Base-by-base conservation (phyloP, 1,140 invertebrate genomes). In the Rhopalosiphum padi region DNA sequence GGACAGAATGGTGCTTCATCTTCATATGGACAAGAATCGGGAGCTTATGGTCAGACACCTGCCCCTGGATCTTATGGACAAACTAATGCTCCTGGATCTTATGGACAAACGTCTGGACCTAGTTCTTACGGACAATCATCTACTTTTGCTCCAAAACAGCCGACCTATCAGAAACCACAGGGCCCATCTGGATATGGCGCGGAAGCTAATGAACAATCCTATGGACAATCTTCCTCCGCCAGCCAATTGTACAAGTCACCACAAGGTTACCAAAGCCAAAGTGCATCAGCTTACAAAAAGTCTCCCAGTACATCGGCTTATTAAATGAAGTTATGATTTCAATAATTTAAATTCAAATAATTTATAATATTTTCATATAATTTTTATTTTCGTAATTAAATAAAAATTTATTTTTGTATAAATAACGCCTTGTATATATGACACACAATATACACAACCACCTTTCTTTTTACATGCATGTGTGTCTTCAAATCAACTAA, bases 371-470 rank as follows among this genome's bases (percentile, higher is more conserved):
- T 82, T 91, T 82, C n/a, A 82, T 82, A 46, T 6, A 48, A 48
- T 82, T 82, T 77, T 82, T 82, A 83, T n/a, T 82, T 21, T 91
- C 6, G 2, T 48, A 83, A 83, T 83, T 18, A 51, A 91, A 83
- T 82, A 82, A 51, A 35, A 21, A 51, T 83, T 82, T 82, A 37
- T 91, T 91, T 77, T 91, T 91, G 82, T 91, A 82, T 91, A 91
- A 82, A 91, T 35, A 90, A 90, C 89, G 89, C 89, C 89, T 90
- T 90, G 41, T 60, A 90, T 43, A 30, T 68, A 90, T 43, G 30
- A 60, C 25, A 90, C 89, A 90, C 53, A 90, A 90, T 90, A 41
- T 90, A 90, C 89, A 68, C 87, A 35, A 37, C 30, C n/a, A 35
- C n/a, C 53, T 90, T 90, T 90, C 89, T 68, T 88, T 88, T 43